Conservation (phyloP, 2,888 invertebrate genomes). For the Lochmaea crataegi region DNA sequence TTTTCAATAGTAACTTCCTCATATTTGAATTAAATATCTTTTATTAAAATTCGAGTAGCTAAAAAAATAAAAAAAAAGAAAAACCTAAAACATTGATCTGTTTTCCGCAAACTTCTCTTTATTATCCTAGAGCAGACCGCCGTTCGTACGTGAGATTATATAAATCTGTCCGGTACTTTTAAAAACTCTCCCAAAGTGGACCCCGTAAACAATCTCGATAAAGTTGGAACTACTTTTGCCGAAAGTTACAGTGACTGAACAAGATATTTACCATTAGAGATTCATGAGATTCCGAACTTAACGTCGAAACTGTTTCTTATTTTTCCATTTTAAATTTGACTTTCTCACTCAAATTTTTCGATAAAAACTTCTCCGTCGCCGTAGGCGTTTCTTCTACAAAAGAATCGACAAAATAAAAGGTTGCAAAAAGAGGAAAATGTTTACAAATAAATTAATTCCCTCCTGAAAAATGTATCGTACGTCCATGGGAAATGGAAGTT, state of each 20-base stretch:
- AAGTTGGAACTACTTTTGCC: conserved; percentile 48
- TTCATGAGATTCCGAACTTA: conserved; percentile 57
- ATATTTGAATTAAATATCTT: no score
- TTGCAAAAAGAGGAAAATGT: no score
- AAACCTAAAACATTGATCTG: not conserved
- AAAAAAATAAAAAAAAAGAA: no score
- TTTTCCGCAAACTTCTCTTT: conserved; percentile 6
- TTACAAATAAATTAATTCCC: no score
- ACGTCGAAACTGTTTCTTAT: conserved; percentile 56
- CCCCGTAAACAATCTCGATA: conserved; percentile 53
- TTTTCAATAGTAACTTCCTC: no score
- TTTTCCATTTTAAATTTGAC: conserved; percentile 54
- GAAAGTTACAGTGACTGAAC: conserved; percentile 29
- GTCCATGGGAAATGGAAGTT: no score
- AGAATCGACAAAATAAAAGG: no score
- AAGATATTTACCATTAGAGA: conserved; percentile 53
- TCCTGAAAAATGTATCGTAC: no score
- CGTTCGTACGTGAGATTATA: conserved; percentile 16
- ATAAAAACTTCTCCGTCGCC: conserved; percentile 45
- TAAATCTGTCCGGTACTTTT: conserved; percentile 23
- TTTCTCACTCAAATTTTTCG: conserved; percentile 54
- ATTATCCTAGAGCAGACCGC: conserved; percentile 8
- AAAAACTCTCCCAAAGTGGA: conserved; percentile 10
- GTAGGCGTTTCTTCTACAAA: no score
- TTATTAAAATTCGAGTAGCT: no score